These are phyloP conservation scores for Cyclargus thomasi DNA, from an alignment of 1,140 invertebrate genomes.

Conservation along the genomic window DNA sequence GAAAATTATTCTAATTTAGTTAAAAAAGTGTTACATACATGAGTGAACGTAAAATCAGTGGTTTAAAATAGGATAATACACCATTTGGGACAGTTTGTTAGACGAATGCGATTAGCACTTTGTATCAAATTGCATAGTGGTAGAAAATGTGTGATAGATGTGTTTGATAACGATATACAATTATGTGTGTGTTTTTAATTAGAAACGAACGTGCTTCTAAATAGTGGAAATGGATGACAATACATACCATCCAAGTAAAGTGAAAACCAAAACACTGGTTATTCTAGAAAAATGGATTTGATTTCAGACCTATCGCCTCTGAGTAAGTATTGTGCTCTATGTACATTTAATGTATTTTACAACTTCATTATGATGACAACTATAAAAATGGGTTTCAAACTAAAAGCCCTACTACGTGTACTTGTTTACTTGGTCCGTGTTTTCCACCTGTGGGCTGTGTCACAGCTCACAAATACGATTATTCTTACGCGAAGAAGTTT, in stretches of 20 bases:
- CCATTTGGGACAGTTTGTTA: conserved; percentile 16
- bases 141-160: conserved; percentile 22
- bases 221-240: conserved; percentile 66
- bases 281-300: conserved; percentile 54
- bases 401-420: too few species aligned
- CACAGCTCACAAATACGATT: too few species aligned
- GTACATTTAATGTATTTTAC: not conserved
- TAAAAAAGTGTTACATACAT: not conserved
- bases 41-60: conserved; percentile 20
- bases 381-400: too few species aligned
- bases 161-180: conserved; percentile 21
- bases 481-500: too few species aligned
- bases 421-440: too few species aligned
- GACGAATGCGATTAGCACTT: conserved; percentile 22
- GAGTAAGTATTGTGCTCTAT: conserved; percentile 50
- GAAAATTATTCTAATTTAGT: not conserved
- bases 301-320: conserved; percentile 55
- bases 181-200: conserved; percentile 32
- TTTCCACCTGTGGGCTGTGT: too few species aligned
- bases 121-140: conserved; percentile 15
- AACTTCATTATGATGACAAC: too few species aligned
- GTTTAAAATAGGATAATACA: conserved; percentile 25
- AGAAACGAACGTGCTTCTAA: conserved; percentile 33
- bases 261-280: conserved; percentile 50
- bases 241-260: conserved; percentile 59